Percentiles rank a stretch among this genome's conserved stretches.
phyloP scores from a whole-genome alignment of 2,113 vertebrate species.

The Chaetops frenatus region DNA sequence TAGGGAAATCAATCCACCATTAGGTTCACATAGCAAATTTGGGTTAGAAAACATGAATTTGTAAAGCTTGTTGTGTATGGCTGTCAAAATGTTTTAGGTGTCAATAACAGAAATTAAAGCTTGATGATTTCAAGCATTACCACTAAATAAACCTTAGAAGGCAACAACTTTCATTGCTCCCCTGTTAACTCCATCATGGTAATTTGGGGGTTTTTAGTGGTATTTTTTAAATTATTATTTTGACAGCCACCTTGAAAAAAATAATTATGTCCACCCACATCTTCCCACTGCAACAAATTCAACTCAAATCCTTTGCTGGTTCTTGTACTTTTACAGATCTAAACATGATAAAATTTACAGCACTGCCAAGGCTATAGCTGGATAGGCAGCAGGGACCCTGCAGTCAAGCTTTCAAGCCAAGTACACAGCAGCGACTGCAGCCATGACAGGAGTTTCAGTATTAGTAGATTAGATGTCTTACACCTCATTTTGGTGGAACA shows the following conservation, averaged over 20 bases:
- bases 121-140: neutral
- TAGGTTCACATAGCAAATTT: neutral
- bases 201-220: neutral
- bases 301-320: neutral
- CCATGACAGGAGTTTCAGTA: neutral
- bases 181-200: neutral
- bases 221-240: neutral
- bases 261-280: neutral
- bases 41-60: neutral
- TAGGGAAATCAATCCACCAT: neutral
- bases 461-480: neutral
- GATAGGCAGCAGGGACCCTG: neutral
- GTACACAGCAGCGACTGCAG: neutral
- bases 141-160: neutral
- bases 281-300: neutral
- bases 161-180: neutral
- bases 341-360: neutral
- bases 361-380: neutral
- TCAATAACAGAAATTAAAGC: neutral
- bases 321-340: neutral
- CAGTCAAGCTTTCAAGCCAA: fast-evolving
- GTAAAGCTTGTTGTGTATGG: neutral
- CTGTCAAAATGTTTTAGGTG: neutral
- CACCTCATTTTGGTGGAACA: neutral
- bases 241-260: neutral